Base-by-base conservation (phyloP, 2,888 invertebrate species). In the Drosophila mulleri region DNA sequence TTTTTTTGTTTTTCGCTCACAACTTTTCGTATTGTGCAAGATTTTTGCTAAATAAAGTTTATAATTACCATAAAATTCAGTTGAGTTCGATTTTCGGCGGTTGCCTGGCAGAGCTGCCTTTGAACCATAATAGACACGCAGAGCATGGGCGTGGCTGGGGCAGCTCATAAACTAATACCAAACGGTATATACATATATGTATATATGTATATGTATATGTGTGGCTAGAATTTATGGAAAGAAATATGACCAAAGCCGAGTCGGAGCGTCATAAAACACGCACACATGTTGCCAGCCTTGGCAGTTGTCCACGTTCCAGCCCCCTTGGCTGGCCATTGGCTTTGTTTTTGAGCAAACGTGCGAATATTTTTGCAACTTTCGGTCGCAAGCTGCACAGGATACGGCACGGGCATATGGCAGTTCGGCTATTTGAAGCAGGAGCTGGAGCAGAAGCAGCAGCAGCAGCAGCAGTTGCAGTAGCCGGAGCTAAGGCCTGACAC, bases 321-420 rank as follows among this genome's bases (percentile, higher is more conserved):
- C 57, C 41, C 45, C 60, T 9, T 29, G 9, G 52, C 39, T 50
- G 50, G 4, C 45, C 65, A 58, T 42, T 64, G 69, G 72, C 78
- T 80, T 88, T 84, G 89, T 86, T 86, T 88, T 81, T 76, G 52
- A 63, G 67, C 78, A 83, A 83, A 78, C 76, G 84, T 84, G 86
- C 78, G 88, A 83, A 87, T 81, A 89, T 84, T 84, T 84, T 87
- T 84, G 84, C 84, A 84, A 89, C 84, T 84, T 84, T 84, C 70
- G 88, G 86, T 80, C 73, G 67, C 83, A 85, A 85, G 85, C 75
- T 80, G 84, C 82, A 81, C 82, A 88, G 84, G 84, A 84, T 83
- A 83, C 74, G 82, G 82, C 68, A 32, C 71, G 67, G 75, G 78
- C 88, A 88, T 80, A 75, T 85, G 88, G 60, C 37, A n/a, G 37